A percentile compares a stretch with the other conserved stretches of the same genome.
phyloP scores from a whole-genome alignment of 2,888 invertebrate genomes.

The Calameuta idolon region DNA sequence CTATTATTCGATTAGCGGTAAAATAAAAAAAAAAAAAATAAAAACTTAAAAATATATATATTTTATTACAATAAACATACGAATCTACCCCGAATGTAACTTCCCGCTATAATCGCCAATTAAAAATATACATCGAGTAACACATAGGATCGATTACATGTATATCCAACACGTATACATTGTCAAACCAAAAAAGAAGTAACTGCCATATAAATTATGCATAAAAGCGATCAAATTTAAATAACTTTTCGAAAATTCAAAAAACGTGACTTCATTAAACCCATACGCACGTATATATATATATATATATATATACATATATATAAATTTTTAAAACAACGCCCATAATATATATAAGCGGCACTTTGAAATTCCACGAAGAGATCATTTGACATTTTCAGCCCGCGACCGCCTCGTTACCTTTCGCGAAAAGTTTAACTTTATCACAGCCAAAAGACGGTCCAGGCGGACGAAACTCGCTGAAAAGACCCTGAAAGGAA shows the following conservation, averaged over 20 bases:
- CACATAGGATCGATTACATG: no score
- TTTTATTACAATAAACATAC: background rate
- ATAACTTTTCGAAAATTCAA: background rate
- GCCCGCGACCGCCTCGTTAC: background rate
- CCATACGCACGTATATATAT: no score
- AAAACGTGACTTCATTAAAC: background rate
- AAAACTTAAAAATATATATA: no score
- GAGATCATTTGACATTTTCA: conserved; percentile 28
- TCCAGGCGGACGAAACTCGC: background rate
- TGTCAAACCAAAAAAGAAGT: no score
- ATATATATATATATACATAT: no score
- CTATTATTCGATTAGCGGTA: background rate
- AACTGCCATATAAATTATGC: background rate
- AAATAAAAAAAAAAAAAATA: background rate
- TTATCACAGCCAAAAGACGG: background rate
- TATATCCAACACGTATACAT: no score
- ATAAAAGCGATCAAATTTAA: background rate
- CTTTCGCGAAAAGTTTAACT: background rate
- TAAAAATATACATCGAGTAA: no score
- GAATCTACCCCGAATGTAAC: background rate
- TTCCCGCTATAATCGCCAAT: no score
- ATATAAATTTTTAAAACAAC: conserved; percentile 3
- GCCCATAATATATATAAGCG: background rate
- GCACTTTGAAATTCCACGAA: conserved; percentile 18
- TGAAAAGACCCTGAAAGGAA: background rate